Percentiles rank a stretch among this genome's conserved stretches.
Conservation (phyloP, 2,888 invertebrate genomes). For the Byasa hedistus region DNA sequence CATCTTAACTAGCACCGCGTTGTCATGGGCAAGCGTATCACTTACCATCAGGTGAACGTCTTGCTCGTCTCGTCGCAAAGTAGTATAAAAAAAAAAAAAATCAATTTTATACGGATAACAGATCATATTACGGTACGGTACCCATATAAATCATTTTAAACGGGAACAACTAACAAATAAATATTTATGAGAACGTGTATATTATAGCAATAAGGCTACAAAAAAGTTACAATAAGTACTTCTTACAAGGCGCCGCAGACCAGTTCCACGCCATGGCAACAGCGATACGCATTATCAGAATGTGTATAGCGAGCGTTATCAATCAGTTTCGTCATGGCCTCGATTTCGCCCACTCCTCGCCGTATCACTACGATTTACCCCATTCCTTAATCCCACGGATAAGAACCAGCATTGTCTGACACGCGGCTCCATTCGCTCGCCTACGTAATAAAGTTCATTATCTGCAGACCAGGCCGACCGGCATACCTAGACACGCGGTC, state of each 20-base stretch:
- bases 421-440: constrained; percentile 40
- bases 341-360: constrained; percentile 67
- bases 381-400: constrained; percentile 62
- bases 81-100: too few relatives aligned
- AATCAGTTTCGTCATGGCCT: constrained; percentile 75
- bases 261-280: constrained; percentile 50
- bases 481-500: constrained; percentile 27
- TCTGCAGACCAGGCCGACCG: constrained; percentile 33
- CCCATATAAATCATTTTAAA: too few relatives aligned
- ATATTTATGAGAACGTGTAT: not conserved
- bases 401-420: constrained; percentile 33
- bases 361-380: constrained; percentile 70
- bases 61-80: too few relatives aligned
- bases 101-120: too few relatives aligned
- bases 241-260: not conserved
- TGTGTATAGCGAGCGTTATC: constrained; percentile 63
- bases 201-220: not conserved
- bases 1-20: too few relatives aligned
- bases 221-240: constrained; percentile 15
- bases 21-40: too few relatives aligned
- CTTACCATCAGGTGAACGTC: too few relatives aligned
- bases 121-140: too few relatives aligned
- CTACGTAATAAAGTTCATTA: constrained; percentile 18
- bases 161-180: too few relatives aligned
- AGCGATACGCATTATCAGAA: constrained; percentile 51